Percentiles rank a stretch among this genome's conserved stretches.
These are phyloP conservation scores for Rhombomys opimus DNA, from an alignment of 2,113 vertebrate genomes.

Conservation along the genomic window DNA sequence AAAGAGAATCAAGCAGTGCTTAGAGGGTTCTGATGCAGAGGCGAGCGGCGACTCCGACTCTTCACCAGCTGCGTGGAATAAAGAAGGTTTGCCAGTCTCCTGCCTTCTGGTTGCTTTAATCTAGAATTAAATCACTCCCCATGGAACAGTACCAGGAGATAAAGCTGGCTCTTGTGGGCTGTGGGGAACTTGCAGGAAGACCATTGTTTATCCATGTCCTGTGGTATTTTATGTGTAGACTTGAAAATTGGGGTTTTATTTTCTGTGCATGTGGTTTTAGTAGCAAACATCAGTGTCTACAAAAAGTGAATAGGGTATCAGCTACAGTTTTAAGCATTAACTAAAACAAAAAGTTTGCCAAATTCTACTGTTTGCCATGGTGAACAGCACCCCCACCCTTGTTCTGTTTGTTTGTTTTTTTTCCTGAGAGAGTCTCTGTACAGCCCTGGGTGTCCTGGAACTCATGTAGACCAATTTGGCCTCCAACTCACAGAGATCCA, in stretches of 20 bases:
- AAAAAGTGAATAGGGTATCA: constrained; percentile 20
- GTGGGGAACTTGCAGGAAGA: not conserved
- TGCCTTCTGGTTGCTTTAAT: not conserved
- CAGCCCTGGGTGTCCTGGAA: no score
- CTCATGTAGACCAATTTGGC: not conserved
- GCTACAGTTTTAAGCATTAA: constrained; percentile 7
- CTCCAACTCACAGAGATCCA: not conserved
- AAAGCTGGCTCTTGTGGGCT: not conserved
- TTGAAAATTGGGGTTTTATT: constrained; percentile 15
- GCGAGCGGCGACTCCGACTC: constrained; percentile 82
- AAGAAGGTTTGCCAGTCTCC: constrained; percentile 87
- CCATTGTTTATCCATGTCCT: not conserved
- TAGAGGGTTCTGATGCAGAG: constrained; percentile 79
- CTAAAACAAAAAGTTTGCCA: not conserved
- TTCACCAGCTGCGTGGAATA: constrained; percentile 87
- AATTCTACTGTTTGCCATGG: not conserved
- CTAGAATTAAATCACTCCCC: not conserved
- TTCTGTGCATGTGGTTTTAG: not conserved
- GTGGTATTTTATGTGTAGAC: not conserved
- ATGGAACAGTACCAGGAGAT: not conserved
- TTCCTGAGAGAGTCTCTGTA: not conserved
- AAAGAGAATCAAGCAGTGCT: constrained; percentile 87
- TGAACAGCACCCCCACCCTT: not conserved
- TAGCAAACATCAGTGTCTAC: not conserved
- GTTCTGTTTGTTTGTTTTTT: not conserved